phyloP scores from a whole-genome alignment of 2,888 invertebrate genomes.

The Hirtodrosophila duncani region DNA sequence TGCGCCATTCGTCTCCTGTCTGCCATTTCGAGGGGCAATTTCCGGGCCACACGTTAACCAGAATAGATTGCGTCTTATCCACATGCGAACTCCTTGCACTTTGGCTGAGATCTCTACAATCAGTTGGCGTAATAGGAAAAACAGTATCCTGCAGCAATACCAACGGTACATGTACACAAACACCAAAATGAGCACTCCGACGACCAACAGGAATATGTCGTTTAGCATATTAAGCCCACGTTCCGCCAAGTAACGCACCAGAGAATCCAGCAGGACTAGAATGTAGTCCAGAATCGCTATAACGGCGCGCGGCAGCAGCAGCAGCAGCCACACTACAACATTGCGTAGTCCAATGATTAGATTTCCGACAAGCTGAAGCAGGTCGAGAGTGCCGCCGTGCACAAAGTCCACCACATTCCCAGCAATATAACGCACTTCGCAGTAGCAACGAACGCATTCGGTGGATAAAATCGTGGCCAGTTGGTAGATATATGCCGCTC shows the following conservation, averaged over 20 bases:
- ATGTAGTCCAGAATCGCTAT: conserved; percentile 27
- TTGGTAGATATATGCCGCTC: conserved; percentile 17
- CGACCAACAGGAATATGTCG: conserved; percentile 32
- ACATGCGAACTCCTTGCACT: background rate
- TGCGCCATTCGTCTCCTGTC: background rate
- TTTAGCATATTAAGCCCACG: conserved; percentile 31
- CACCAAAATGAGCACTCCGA: conserved; percentile 36
- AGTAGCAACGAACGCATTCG: conserved; percentile 3
- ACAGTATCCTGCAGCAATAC: conserved; percentile 26
- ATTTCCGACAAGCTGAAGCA: conserved; percentile 5
- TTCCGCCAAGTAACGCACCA: conserved; percentile 14
- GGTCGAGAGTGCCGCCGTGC: conserved; percentile 23
- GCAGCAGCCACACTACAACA: conserved; percentile 35
- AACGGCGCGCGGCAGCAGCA: conserved; percentile 38
- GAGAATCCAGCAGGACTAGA: conserved; percentile 10
- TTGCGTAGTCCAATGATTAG: conserved; percentile 38
- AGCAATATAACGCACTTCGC: background rate
- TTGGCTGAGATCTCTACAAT: conserved; percentile 2
- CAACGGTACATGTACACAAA: conserved; percentile 39
- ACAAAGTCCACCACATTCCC: conserved; percentile 20
- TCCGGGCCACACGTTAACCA: conserved; percentile 12
- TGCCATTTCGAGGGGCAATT: conserved; percentile 9
- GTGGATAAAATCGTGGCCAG: background rate
- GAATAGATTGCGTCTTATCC: conserved; percentile 4
- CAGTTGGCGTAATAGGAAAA: conserved; percentile 8